These are phyloP conservation scores for Tautogolabrus adspersus DNA, from an alignment of 2,113 vertebrate species.

Conservation along the genomic window DNA sequence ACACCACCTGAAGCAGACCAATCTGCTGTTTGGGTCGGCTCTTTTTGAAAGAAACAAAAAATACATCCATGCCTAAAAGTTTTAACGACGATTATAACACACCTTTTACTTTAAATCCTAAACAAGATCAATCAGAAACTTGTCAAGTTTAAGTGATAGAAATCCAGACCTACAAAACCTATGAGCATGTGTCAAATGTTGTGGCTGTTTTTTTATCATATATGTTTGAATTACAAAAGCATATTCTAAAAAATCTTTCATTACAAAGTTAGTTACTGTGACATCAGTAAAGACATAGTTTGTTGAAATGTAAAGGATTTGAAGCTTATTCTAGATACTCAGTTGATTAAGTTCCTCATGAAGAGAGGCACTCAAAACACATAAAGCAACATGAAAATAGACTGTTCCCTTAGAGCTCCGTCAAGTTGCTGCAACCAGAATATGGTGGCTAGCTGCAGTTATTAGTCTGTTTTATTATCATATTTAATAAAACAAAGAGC, in stretches of 20 bases:
- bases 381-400: not conserved
- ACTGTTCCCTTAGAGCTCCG: not conserved
- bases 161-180: not conserved
- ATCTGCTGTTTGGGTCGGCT: no score
- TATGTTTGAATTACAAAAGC: no score
- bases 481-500: not conserved
- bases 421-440: not conserved
- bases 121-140: no score
- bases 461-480: not conserved
- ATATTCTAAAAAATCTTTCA: not conserved
- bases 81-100: no score
- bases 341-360: not conserved
- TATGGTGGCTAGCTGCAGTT: not conserved
- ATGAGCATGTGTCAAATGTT: not conserved
- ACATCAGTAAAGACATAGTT: not conserved
- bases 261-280: not conserved
- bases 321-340: not conserved
- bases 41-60: no score
- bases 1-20: no score
- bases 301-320: not conserved
- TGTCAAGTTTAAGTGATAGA: not conserved
- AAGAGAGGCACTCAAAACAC: not conserved
- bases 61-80: no score
- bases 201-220: not conserved
- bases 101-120: no score